A percentile compares a stretch with the other conserved stretches of the same genome.
These are phyloP conservation scores for Liasis olivaceus DNA, from an alignment of 2,797 vertebrate genomes.

Conservation along the genomic window DNA sequence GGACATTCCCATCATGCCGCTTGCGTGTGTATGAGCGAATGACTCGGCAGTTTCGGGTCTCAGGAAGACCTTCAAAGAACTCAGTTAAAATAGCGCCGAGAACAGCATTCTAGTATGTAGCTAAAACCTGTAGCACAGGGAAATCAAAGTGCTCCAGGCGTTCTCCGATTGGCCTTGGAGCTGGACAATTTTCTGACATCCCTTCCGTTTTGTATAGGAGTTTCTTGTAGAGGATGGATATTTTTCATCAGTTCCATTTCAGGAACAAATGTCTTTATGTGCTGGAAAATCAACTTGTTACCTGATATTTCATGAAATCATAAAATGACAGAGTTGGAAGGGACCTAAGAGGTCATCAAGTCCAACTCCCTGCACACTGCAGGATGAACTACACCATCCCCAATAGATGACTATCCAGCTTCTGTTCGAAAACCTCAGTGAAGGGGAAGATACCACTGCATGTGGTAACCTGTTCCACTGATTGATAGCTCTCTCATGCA, in stretches of 20 bases:
- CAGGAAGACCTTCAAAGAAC: background rate
- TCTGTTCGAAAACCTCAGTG: background rate
- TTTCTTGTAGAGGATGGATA: background rate
- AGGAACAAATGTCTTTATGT: background rate
- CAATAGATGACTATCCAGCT: background rate
- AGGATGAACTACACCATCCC: background rate
- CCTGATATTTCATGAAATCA: background rate
- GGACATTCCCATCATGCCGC: constrained; percentile 2
- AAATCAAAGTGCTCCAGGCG: background rate
- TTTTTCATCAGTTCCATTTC: too few species aligned
- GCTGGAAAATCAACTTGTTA: background rate
- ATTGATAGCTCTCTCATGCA: background rate
- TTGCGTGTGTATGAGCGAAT: background rate
- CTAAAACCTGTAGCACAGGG: background rate
- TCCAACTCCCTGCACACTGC: background rate
- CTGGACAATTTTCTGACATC: background rate
- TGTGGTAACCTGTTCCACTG: background rate
- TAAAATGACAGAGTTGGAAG: background rate
- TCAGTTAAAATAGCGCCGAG: background rate
- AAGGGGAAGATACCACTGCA: background rate
- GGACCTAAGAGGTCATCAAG: background rate
- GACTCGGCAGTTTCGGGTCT: constrained; percentile 12
- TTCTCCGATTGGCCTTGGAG: background rate
- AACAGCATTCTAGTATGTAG: background rate
- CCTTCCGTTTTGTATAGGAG: background rate